These are phyloP conservation scores for Crocuta crocuta DNA, from an alignment of 2,113 vertebrate genomes.

Conservation along the genomic window DNA sequence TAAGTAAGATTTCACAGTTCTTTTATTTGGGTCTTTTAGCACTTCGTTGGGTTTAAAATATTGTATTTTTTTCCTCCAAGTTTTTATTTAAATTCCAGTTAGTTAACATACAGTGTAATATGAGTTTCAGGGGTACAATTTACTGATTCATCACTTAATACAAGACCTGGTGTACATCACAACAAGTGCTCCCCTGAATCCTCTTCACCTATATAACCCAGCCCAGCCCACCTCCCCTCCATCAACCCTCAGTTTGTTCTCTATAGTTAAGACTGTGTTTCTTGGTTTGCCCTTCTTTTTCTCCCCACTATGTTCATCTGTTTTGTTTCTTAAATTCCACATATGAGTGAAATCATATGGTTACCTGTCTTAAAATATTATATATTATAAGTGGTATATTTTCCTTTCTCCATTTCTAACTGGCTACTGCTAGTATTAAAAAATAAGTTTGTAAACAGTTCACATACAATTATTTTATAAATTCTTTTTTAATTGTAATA, in stretches of 20 bases:
- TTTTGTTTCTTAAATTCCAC: not conserved
- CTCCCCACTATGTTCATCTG: not conserved
- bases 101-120: not conserved
- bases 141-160: not conserved
- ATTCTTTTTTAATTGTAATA: conserved; percentile 26
- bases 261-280: not conserved
- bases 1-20: conserved; percentile 1
- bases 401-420: conserved; percentile 25
- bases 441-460: not conserved
- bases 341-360: not conserved
- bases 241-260: not conserved
- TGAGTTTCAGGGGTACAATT: not conserved
- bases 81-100: not conserved
- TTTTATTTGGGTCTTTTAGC: conserved; percentile 23
- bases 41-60: conserved; percentile 50
- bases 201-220: not conserved
- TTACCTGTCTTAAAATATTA: not conserved
- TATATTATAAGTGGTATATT: not conserved
- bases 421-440: not conserved
- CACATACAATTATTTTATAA: conserved; percentile 4
- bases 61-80: not conserved
- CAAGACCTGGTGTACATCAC: not conserved
- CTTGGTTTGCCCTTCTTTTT: not conserved
- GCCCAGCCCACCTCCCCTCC: not conserved
- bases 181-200: not conserved